These are phyloP conservation scores for Uromys caudimaculatus DNA, from an alignment of 2,797 vertebrate genomes.

Conservation along the genomic window DNA sequence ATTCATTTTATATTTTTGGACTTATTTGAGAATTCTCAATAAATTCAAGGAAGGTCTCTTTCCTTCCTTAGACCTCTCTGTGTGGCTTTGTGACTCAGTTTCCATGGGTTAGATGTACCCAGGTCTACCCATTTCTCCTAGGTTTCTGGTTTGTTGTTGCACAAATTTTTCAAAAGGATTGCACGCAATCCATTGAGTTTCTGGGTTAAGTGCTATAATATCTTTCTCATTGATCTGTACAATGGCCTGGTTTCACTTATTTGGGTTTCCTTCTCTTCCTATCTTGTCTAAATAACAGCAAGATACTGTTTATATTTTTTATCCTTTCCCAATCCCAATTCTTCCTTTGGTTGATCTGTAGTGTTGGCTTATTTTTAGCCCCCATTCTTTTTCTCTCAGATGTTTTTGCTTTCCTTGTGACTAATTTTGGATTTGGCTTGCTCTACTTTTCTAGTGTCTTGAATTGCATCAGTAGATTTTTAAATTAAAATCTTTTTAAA, in stretches of 20 bases:
- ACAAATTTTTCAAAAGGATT: not conserved
- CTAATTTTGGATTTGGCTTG: not conserved
- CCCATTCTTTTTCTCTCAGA: not conserved
- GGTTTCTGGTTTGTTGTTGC: not conserved
- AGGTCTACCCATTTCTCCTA: not conserved
- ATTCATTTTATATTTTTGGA: not conserved
- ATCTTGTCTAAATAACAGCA: not conserved
- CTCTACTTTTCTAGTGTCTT: not conserved
- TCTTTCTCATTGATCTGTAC: not conserved
- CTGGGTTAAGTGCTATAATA: not conserved
- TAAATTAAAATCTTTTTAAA: not conserved
- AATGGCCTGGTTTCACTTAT: not conserved
- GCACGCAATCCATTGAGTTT: not conserved
- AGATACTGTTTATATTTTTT: not conserved
- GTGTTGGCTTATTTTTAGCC: not conserved
- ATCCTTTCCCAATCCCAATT: not conserved
- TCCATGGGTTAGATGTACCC: not conserved
- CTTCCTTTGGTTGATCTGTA: not conserved
- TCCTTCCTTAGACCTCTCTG: not conserved
- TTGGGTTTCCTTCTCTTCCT: not conserved
- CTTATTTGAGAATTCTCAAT: not conserved
- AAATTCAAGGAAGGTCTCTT: too few relatives aligned
- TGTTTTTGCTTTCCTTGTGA: not conserved
- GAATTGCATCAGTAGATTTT: not conserved
- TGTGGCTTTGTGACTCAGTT: not conserved